Conservation (phyloP, 2,888 invertebrate genomes). For the Eilema sororculum region DNA sequence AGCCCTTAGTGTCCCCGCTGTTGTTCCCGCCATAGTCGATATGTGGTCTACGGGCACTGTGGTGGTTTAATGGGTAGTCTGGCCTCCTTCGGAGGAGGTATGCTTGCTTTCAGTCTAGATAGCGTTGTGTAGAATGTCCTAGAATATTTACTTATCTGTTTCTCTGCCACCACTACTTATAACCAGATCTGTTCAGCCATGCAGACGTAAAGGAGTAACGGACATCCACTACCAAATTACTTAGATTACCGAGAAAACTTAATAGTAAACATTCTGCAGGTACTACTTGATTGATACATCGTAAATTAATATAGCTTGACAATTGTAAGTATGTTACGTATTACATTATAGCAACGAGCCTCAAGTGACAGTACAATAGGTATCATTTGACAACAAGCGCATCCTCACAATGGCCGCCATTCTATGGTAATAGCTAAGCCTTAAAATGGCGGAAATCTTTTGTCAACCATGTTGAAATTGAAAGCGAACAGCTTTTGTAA, state of each 20-base stretch:
- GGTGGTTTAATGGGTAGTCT: too few relatives aligned
- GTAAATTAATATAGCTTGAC: neutral
- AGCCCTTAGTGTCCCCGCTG: too few relatives aligned
- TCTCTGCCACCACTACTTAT: too few relatives aligned
- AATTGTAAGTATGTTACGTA: slow-evolving; percentile 20
- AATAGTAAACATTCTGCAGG: too few relatives aligned
- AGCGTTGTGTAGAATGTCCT: too few relatives aligned
- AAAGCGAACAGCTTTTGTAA: slow-evolving; percentile 13
- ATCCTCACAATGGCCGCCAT: slow-evolving; percentile 30
- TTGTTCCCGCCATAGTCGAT: too few relatives aligned
- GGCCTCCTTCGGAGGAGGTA: too few relatives aligned
- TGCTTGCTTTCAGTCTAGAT: too few relatives aligned
- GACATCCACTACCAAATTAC: too few relatives aligned
- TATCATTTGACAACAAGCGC: slow-evolving; percentile 20
- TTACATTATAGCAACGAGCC: slow-evolving; percentile 23
- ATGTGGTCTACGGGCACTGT: too few relatives aligned
- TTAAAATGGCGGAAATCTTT: slow-evolving; percentile 38
- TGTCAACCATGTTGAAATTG: slow-evolving; percentile 27
- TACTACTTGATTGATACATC: neutral
- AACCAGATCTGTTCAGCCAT: neutral
- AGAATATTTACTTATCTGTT: too few relatives aligned
- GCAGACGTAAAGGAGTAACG: neutral
- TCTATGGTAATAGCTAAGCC: slow-evolving; percentile 43
- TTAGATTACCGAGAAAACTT: too few relatives aligned
- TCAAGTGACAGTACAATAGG: slow-evolving; percentile 28